Base-by-base conservation (phyloP, 2,113 vertebrate species). In the Chrysemys picta region DNA sequence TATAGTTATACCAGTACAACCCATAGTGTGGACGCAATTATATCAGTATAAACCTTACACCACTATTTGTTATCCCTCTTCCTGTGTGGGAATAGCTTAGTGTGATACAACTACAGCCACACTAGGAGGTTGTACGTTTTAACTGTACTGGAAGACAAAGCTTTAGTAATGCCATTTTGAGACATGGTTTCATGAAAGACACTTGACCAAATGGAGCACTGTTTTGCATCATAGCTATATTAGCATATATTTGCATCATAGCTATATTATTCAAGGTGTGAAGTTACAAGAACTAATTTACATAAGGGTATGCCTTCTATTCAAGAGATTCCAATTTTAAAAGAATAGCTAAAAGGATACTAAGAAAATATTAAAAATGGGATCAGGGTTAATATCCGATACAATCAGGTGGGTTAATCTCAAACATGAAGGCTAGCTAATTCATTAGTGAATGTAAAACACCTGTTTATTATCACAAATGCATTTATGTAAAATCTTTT, bases 331-430 rank as follows among this genome's bases (percentile, higher is more conserved):
- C 10, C 12, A 53, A 13, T 47, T 88, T 87, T 5, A 53, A 47
- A 29, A 52, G n/a, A 45, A 69, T 6, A 75, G 1, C 12, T 38
- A 81, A 81, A 53, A 81, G n/a, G 3, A 45, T 0, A 45, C 29
- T 21, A 80, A 0, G 5, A 80, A 52, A 47, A 16, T 72, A 80
- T 49, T 1, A 49, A 76, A n/a, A 76, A 45, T 76, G 24, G 76
- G 80, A 76, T 47, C 14, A 0, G 0, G 25, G 53, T 54, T 85
- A 22, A 5, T 14, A 5, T 47, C 6, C 2, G 0, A 25, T 1
- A 53, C 49, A 42, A 76, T 27, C 38, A 38, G 62, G 52, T 35
- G 1, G 8, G 0, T 50, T 65, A 49, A 4, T 1, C 5, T 47
- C 2, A 24, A 84, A 65, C 21, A 35, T 1, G 3, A 49, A 12